A percentile compares a stretch with the other conserved stretches of the same genome.
Evolutionary conservation across 2,113 vertebrate genomes (phyloP).

Genomic region (Strix aluco): DNA sequence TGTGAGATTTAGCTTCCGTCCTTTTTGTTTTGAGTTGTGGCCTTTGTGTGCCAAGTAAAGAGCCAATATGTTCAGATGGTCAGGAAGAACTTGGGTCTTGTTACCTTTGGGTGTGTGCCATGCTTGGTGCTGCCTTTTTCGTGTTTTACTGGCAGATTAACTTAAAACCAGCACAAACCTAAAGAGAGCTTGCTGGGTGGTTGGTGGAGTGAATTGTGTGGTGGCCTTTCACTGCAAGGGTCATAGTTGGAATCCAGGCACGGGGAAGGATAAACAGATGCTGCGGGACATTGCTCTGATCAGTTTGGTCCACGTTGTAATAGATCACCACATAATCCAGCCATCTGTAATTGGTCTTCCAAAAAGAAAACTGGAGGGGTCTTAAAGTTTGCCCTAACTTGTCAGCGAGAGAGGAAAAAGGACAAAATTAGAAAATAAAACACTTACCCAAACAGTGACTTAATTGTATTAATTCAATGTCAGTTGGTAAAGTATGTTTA

Average conservation of each 20-base stretch:
- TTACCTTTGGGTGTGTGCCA: not conserved
- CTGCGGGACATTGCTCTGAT: not conserved
- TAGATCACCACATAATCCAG: not conserved
- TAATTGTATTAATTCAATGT: not conserved
- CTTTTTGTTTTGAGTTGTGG: not conserved
- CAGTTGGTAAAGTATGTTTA: not conserved
- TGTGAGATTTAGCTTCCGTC: not conserved
- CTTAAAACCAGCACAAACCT: not conserved
- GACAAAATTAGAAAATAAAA: not conserved
- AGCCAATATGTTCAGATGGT: not conserved
- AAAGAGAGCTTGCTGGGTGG: not conserved
- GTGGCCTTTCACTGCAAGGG: not conserved
- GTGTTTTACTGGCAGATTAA: not conserved
- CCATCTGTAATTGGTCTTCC: not conserved
- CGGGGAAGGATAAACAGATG: not conserved
- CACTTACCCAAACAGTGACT: not conserved
- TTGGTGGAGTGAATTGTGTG: not conserved
- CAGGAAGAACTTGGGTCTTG: not conserved
- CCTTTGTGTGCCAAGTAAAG: not conserved
- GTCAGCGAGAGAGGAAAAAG: not conserved
- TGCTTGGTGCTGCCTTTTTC: not conserved
- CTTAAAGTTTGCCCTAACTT: not conserved
- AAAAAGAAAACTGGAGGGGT: not conserved
- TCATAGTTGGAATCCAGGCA: not conserved
- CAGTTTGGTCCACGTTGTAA: not conserved